A percentile compares a stretch with the other conserved stretches of the same genome.
phyloP scores from a whole-genome alignment of 1,140 invertebrate species.

The Trichogramma pretiosum region DNA sequence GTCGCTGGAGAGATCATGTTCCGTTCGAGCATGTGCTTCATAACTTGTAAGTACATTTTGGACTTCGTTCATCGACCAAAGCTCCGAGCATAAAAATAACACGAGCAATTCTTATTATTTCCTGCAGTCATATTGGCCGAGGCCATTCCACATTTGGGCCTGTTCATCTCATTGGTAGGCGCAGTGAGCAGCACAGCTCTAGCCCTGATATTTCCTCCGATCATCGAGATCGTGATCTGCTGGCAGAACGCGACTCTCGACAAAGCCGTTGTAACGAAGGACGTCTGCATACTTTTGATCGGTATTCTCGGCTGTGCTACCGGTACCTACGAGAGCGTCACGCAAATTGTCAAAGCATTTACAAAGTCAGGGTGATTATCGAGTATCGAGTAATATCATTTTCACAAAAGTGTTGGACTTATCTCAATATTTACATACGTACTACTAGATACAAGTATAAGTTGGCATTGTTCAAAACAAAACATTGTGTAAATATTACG shows the following conservation, averaged over 20 bases:
- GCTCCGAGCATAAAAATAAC: too few species aligned
- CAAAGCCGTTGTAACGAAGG: conserved; percentile 47
- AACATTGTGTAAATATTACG: too few species aligned
- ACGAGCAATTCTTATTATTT: too few species aligned
- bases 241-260: conserved; percentile 44
- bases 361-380: too few species aligned
- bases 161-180: conserved; percentile 85
- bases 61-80: neutral
- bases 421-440: too few species aligned
- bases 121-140: conserved; percentile 67
- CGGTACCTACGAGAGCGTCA: conserved; percentile 64
- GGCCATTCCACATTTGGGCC: conserved; percentile 70
- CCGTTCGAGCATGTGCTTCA: conserved; percentile 54
- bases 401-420: too few species aligned
- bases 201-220: conserved; percentile 79
- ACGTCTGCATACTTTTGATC: conserved; percentile 57
- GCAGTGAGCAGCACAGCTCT: conserved; percentile 79
- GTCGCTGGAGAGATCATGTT: conserved; percentile 53
- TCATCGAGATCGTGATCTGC: conserved; percentile 68
- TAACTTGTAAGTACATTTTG: conserved; percentile 65
- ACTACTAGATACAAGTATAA: too few species aligned
- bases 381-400: too few species aligned
- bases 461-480: too few species aligned
- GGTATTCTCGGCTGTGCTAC: conserved; percentile 62
- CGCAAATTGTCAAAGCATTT: conserved; percentile 48